phyloP scores from a whole-genome alignment of 37 sponge, comb jelly and placozoan species.

The Beroe ovata region DNA sequence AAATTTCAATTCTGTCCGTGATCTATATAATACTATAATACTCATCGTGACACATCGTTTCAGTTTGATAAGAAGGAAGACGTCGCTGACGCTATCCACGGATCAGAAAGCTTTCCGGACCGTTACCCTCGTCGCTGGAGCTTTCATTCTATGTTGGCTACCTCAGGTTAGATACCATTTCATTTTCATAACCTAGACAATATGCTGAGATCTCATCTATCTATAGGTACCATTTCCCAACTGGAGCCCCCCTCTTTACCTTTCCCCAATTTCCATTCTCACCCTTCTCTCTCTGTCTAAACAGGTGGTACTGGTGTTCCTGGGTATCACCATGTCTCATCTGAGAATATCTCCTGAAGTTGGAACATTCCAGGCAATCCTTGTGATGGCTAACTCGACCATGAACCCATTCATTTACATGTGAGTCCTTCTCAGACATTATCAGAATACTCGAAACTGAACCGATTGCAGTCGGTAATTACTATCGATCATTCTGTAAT shows the following conservation, averaged over 20 bases:
- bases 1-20: no score
- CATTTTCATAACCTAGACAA: no score
- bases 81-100: not conserved
- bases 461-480: no score
- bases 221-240: no score
- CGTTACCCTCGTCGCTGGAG: constrained; percentile 25
- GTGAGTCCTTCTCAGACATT: no score
- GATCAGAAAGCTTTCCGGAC: constrained; percentile 60
- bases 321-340: constrained; percentile 1
- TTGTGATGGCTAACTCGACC: constrained; percentile 63
- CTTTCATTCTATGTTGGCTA: constrained; percentile 51
- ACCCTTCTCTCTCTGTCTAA: not conserved
- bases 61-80: constrained; percentile 26
- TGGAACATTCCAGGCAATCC: constrained; percentile 13
- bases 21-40: no score
- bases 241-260: no score
- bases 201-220: no score
- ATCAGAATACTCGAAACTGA: no score
- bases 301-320: constrained; percentile 21
- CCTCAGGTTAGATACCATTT: no score
- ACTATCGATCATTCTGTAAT: not conserved
- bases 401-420: constrained; percentile 66
- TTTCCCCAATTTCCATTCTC: no score
- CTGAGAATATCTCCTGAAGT: constrained; percentile 13
- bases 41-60: no score